Base-by-base conservation (phyloP, 2,797 vertebrate species). In the Cyprinodon diabolis region DNA sequence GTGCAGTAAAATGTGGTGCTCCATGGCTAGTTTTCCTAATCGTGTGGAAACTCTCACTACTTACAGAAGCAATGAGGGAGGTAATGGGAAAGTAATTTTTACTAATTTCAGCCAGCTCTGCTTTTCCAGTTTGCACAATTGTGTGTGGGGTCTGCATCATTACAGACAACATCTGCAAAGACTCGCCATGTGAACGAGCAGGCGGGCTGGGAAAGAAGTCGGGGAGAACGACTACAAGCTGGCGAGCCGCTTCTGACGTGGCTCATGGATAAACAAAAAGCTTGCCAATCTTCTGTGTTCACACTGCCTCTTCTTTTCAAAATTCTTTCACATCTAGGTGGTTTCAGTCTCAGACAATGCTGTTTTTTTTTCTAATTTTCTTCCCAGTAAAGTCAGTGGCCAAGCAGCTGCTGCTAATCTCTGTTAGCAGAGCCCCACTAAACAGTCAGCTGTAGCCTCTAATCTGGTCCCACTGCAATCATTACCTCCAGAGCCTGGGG, bases 61-160 rank as follows among this genome's bases (percentile, higher is more conserved):
- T 96, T 95, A 95, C 93, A 94, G 95, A 83, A 93, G 94, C 94
- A 96, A 95, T 95, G 94, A 95, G 94, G 94, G 93, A 92, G 91
- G 91, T 95, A 95, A 96, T 95, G 95, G 95, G 94, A 94, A 95
- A 95, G 94, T 95, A 93, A 95, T 95, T 95, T 94, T 95, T 94
- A 95, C 94, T 95, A 92, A 95, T 95, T 95, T 94, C 89, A 85
- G 89, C 90, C 57, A 89, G 92, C 93, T 90, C 90, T 71, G 85
- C 89, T 91, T 88, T 66, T 21, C 90, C 92, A 86, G 92, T 94
- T 94, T 83, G 87, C 92, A 82, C 82, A 92, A 94, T 89, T 91
- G 90, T 91, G 92, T 91, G 93, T 71, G 86, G 91, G 90, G 92
- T 94, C 94, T 95, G 94, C 92, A 92, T 94, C 94, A 93, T 94